A percentile compares a stretch with the other conserved stretches of the same genome.
Conservation (phyloP, 2,797 vertebrate species). For the Aselliscus stoliczkanus region DNA sequence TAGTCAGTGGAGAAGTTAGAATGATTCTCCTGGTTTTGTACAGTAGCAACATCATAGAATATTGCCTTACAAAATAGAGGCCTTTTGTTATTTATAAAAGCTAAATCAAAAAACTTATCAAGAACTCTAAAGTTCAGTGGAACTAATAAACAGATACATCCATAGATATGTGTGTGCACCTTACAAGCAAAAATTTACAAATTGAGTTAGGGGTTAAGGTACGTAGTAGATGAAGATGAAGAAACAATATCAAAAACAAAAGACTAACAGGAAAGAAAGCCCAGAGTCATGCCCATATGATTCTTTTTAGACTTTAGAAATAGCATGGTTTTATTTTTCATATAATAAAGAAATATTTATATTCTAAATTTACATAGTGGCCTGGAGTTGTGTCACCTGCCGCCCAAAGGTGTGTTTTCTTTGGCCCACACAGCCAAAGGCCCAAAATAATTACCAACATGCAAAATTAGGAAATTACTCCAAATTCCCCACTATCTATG, state of each 20-base stretch:
- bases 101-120: not conserved
- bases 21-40: not conserved
- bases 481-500: not conserved
- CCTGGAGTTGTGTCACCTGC: not conserved
- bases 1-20: not conserved
- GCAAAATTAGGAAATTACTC: conserved; percentile 24
- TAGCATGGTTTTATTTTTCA: not conserved
- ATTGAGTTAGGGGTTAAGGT: not conserved
- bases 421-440: not conserved
- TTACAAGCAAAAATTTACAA: conserved; percentile 4
- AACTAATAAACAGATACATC: not conserved
- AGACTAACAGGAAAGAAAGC: not conserved
- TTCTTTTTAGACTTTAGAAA: not conserved
- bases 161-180: not conserved
- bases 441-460: not conserved
- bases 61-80: not conserved
- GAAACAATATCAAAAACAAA: not conserved
- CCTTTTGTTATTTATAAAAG: not conserved
- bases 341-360: not conserved
- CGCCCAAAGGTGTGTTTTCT: not conserved
- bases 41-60: not conserved
- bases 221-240: not conserved
- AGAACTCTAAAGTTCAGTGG: conserved; percentile 18
- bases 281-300: not conserved
- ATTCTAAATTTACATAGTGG: not conserved